Evolutionary conservation across 2,888 invertebrate genomes (phyloP).

Genomic region (Pseudeuparius sepicola): DNA sequence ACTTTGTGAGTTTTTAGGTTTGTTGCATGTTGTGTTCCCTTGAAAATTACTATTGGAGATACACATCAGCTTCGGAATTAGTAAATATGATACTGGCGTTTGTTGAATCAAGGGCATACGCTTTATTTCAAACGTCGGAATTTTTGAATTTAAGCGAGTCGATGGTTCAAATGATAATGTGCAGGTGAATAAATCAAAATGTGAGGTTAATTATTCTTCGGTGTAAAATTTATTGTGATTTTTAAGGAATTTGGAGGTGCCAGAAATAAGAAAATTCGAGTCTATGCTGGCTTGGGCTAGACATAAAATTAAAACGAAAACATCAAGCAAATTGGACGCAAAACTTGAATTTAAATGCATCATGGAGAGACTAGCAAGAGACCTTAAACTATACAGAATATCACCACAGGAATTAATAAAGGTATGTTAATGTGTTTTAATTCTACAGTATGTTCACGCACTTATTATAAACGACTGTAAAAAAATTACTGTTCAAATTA

Average conservation of each 20-base stretch:
- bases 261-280: slow-evolving; percentile 85
- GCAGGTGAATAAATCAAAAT: no score
- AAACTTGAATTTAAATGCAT: slow-evolving; percentile 85
- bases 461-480: no score
- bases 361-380: slow-evolving; percentile 83
- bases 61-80: slow-evolving; percentile 85
- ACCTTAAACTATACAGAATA: slow-evolving; percentile 81
- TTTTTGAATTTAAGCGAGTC: slow-evolving; percentile 85
- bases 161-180: slow-evolving; percentile 92
- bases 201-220: no score
- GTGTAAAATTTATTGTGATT: no score
- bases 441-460: no score
- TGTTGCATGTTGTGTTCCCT: slow-evolving; percentile 86
- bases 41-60: slow-evolving; percentile 93
- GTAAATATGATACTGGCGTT: slow-evolving; percentile 91
- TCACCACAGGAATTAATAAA: slow-evolving; percentile 88
- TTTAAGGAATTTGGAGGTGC: slow-evolving; percentile 73
- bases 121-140: slow-evolving; percentile 73
- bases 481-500: no score
- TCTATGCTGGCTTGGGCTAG: slow-evolving; percentile 88
- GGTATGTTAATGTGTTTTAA: no score
- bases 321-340: slow-evolving; percentile 71
- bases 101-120: slow-evolving; percentile 77
- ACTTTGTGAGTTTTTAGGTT: slow-evolving; percentile 44
- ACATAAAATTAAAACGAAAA: slow-evolving; percentile 69